Percentiles rank a stretch among this genome's conserved stretches.
Evolutionary conservation across 2,888 invertebrate species (phyloP).

Genomic region (Zhuqinia jingwanae): DNA sequence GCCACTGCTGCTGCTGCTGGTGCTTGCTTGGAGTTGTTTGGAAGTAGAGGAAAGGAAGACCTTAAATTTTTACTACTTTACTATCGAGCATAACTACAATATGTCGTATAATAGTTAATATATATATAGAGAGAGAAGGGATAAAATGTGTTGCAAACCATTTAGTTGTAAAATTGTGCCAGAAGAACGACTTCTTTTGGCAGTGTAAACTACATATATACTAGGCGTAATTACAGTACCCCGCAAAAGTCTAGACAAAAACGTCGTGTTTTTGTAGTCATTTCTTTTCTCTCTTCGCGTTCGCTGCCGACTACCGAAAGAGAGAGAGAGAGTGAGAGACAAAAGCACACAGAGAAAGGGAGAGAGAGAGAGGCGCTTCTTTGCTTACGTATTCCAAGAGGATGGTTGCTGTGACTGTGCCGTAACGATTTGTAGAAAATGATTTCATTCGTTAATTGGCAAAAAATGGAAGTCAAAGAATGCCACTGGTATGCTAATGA

Average conservation of each 20-base stretch:
- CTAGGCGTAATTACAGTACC: conserved; percentile 40
- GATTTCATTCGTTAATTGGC: conserved; percentile 78
- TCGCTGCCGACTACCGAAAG: not conserved
- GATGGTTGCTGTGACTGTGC: conserved; percentile 34
- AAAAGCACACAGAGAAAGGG: not conserved
- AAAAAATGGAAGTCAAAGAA: conserved; percentile 76
- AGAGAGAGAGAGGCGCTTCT: conserved; percentile 30
- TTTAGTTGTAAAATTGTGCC: conserved; percentile 66
- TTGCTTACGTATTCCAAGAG: conserved; percentile 32
- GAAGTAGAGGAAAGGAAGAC: not conserved
- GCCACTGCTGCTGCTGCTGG: conserved; percentile 9
- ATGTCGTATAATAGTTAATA: conserved; percentile 34
- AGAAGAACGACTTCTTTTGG: conserved; percentile 67
- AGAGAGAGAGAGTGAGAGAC: not conserved
- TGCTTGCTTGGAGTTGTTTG: no score
- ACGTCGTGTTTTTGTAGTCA: conserved; percentile 42
- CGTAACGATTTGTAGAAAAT: conserved; percentile 76
- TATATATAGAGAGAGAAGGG: conserved; percentile 27
- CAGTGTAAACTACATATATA: conserved; percentile 36
- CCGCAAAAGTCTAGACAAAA: conserved; percentile 48
- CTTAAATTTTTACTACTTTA: conserved; percentile 33
- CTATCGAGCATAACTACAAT: conserved; percentile 35
- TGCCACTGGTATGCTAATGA: conserved; percentile 78
- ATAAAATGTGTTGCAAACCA: conserved; percentile 55
- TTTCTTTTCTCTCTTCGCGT: conserved; percentile 44